phyloP scores from a whole-genome alignment of 2,797 vertebrate genomes.

The Neostethus bicornis region DNA sequence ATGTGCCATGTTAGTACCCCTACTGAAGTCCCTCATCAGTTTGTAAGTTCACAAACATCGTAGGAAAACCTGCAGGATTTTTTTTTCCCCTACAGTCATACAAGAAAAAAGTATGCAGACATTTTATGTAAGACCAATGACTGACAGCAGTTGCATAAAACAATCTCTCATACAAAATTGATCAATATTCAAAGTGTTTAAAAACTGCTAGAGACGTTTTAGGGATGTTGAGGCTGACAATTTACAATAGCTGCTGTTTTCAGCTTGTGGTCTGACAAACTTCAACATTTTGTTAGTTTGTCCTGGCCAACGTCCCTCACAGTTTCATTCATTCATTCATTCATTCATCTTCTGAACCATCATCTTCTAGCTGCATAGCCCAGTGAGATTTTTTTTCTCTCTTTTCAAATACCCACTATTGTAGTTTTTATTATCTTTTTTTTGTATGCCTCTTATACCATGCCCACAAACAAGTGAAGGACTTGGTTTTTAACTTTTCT shows the following conservation, averaged over 20 bases:
- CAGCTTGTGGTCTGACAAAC: constrained; percentile 4
- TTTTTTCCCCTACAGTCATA: constrained; percentile 31
- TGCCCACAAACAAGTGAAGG: no score
- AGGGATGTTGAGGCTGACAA: constrained; percentile 22
- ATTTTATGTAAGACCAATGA: constrained; percentile 24
- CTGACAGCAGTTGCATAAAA: constrained; percentile 50
- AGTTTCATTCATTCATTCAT: no score
- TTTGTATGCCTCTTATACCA: no score
- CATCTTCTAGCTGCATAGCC: no score
- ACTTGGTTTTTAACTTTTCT: no score
- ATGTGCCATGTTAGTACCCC: constrained; percentile 24
- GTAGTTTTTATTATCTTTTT: no score
- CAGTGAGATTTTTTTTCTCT: no score
- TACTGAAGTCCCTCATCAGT: constrained; percentile 38
- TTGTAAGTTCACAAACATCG: constrained; percentile 13
- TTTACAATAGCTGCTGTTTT: constrained; percentile 8
- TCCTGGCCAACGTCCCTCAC: neutral
- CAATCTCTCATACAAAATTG: constrained; percentile 49
- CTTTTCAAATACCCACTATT: no score
- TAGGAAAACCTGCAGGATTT: constrained; percentile 28
- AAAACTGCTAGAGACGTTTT: constrained; percentile 14
- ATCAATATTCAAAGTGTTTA: constrained; percentile 27
- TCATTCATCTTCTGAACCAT: no score
- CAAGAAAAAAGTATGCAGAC: constrained; percentile 32
- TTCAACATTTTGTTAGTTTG: constrained; percentile 14